A percentile compares a stretch with the other conserved stretches of the same genome.
phyloP scores from a whole-genome alignment of 2,113 vertebrate genomes.

The Ifrita kowaldi region DNA sequence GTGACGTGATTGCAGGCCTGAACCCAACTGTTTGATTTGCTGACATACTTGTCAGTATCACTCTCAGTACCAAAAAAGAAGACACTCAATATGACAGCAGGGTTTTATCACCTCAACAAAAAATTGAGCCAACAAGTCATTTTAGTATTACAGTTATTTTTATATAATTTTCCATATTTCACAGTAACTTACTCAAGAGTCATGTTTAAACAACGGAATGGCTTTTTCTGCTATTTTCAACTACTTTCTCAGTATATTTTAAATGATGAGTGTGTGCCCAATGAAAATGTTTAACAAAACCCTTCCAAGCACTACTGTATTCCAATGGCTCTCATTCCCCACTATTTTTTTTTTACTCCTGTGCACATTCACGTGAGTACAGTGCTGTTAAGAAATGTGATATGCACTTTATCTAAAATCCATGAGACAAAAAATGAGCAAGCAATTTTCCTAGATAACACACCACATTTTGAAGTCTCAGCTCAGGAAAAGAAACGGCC shows the following conservation, averaged over 20 bases:
- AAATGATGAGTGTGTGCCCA: neutral
- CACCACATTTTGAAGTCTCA: neutral
- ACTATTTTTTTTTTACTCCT: neutral
- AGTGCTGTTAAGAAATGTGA: neutral
- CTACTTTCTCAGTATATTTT: neutral
- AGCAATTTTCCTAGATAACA: neutral
- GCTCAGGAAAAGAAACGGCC: neutral
- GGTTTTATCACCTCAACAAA: neutral
- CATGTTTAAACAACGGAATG: neutral
- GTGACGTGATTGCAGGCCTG: neutral
- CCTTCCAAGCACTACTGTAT: neutral
- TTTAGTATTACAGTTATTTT: neutral
- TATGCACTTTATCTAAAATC: neutral
- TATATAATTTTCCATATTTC: neutral
- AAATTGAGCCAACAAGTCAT: neutral
- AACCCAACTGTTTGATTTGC: neutral
- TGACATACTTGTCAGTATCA: neutral
- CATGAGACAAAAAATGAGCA: neutral
- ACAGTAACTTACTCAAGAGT: neutral
- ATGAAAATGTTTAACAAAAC: neutral
- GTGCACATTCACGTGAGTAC: neutral
- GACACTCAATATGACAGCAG: neutral
- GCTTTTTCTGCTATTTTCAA: neutral
- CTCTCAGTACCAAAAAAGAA: neutral
- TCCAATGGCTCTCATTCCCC: neutral